phyloP scores from a whole-genome alignment of 2,113 vertebrate genomes.

The Eurypyga helias region DNA sequence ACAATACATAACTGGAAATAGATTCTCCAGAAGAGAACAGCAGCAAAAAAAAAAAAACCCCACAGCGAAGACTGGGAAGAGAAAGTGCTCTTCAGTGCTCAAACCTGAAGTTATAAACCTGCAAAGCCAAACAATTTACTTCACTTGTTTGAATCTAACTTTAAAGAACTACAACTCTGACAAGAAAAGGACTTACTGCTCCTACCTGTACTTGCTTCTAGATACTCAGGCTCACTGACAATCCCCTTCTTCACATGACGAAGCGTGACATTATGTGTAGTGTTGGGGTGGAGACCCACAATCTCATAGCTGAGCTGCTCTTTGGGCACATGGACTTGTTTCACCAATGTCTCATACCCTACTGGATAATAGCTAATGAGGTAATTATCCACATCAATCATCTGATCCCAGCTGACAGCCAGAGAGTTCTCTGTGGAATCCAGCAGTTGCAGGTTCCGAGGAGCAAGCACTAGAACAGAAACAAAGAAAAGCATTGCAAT shows the following conservation, averaged over 20 bases:
- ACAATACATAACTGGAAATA: background rate
- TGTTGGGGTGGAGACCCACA: conserved; percentile 76
- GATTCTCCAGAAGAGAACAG: background rate
- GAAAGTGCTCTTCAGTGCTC: background rate
- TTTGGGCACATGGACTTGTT: conserved; percentile 77
- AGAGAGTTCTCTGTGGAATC: conserved; percentile 80
- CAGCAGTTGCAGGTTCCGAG: conserved; percentile 81
- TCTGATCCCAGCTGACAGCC: conserved; percentile 82
- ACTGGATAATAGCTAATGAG: conserved; percentile 82
- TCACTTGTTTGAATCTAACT: background rate
- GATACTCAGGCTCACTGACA: conserved; percentile 77
- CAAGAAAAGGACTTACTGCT: background rate
- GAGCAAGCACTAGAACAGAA: conserved; percentile 74
- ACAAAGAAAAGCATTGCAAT: background rate
- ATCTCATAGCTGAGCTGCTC: conserved; percentile 81
- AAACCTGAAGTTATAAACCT: background rate
- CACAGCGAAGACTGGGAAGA: background rate
- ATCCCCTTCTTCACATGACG: conserved; percentile 77
- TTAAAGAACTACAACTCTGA: background rate
- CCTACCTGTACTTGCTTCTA: conserved; percentile 83
- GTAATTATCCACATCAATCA: conserved; percentile 82
- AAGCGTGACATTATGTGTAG: conserved; percentile 81
- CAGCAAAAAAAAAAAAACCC: background rate
- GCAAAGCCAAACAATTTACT: background rate
- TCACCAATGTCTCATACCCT: conserved; percentile 53